These are phyloP conservation scores for Tipula unca DNA, from an alignment of 2,888 invertebrate species.

Conservation along the genomic window DNA sequence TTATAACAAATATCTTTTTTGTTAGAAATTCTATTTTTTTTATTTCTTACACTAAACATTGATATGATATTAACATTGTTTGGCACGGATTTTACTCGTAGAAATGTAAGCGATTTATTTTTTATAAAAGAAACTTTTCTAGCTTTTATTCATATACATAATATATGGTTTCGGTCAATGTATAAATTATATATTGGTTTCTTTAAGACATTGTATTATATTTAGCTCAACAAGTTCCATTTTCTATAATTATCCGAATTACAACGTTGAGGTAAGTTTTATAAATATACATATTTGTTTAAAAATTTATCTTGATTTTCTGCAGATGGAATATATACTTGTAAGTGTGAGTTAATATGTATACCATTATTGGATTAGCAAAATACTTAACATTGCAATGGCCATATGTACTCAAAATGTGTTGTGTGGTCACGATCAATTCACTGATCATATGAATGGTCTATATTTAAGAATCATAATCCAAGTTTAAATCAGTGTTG, in stretches of 20 bases:
- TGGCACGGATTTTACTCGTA: conserved; percentile 4
- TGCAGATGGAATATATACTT: neutral
- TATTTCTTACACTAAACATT: neutral
- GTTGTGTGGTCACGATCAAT: too few relatives aligned
- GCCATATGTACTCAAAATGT: too few relatives aligned
- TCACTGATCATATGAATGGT: too few relatives aligned
- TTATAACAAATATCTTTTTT: neutral
- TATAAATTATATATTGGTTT: neutral
- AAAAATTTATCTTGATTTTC: neutral
- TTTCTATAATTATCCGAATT: neutral
- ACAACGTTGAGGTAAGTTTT: neutral
- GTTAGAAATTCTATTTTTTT: neutral
- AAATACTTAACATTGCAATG: too few relatives aligned
- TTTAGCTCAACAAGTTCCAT: neutral
- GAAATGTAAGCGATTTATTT: neutral
- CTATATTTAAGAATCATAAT: too few relatives aligned
- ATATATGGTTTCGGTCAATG: neutral
- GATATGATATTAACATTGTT: conserved; percentile 14
- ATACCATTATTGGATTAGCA: too few relatives aligned
- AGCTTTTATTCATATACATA: neutral
- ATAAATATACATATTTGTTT: neutral
- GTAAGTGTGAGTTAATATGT: neutral
- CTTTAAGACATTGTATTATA: neutral
- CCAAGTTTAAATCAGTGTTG: too few relatives aligned
- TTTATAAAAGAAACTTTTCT: neutral